Base-by-base conservation (phyloP, 2,888 invertebrate species). In the Corbicula japonica region DNA sequence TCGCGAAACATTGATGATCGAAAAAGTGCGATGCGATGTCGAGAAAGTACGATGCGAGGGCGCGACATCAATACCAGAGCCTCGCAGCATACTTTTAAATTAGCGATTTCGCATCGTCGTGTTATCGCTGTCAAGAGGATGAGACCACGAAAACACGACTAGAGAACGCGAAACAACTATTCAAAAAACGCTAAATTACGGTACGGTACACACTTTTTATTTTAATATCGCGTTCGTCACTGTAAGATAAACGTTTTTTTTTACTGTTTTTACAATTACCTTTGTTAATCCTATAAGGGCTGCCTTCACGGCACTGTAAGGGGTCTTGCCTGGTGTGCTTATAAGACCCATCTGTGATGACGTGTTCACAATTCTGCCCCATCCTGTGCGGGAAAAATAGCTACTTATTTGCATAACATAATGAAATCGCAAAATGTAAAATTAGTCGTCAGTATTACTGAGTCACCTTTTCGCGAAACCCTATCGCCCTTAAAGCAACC, bases 301-400 rank as follows among this genome's bases (percentile, higher is more conserved):
- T 8, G 87, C 73, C 65, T 89, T 88, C 0, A 80, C 84, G 8
- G 85, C 84, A 34, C 86, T 86, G 76, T 89, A 89, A 0, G 87
- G 86, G 0, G 84, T 76, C 58, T 89, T 89, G 2, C 88, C 87
- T 0, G 82, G 82, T 0, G 78, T 60, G 41, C 87, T 88, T 6
- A 89, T 86, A 1, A 88, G 18, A 0, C 85, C 88, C 88, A 89
- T 88, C 74, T 87, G 86, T 6, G 89, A 89, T 0, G 90, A 86
- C 48, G 87, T 89, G 68, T 88, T 88, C 21, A 90, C 79, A 32
- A 90, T 90, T 34, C 90, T 65, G 6, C 92, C 92, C 86, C 87
- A 87, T 2, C 88, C 89, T 90, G 54, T 10, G 10, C 15, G 10
- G 15, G 21, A 15, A 50, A 50, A 50, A 50, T 21, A 8, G 15